Evolutionary conservation across 64 coral and sea anemone species (phyloP).

Genomic region (Pocillopora damicornis): DNA sequence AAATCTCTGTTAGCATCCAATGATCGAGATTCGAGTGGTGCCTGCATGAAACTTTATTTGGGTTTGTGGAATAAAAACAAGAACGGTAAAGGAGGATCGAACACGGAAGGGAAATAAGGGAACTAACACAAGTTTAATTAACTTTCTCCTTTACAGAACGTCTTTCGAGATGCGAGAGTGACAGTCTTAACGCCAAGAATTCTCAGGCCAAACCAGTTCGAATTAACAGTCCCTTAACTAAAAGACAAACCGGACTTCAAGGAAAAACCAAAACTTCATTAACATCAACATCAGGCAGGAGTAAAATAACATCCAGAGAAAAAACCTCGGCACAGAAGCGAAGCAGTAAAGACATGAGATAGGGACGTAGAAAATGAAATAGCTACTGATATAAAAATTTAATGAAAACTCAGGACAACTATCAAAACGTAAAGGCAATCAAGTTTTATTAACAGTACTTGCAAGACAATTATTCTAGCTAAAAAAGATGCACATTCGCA

Average conservation of each 20-base stretch:
- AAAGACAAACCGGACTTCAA: conserved; percentile 6
- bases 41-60: no score
- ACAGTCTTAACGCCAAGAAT: conserved; percentile 22
- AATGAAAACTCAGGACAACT: no score
- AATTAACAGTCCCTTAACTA: conserved; percentile 15
- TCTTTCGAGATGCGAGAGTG: conserved; percentile 60
- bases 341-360: conserved; percentile 29
- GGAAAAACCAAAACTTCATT: background rate
- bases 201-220: background rate
- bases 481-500: no score
- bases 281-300: background rate
- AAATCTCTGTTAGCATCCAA: no score
- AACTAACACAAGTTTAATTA: background rate
- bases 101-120: no score
- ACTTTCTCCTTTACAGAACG: conserved; percentile 20
- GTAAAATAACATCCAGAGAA: conserved; percentile 10
- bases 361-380: background rate
- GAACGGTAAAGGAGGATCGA: background rate
- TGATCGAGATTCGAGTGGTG: no score
- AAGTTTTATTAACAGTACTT: no score
- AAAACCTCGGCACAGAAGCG: conserved; percentile 23
- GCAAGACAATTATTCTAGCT: no score
- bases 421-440: no score
- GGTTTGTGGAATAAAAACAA: no score
- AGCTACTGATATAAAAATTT: no score